phyloP scores from a whole-genome alignment of 2,113 vertebrate species.

The Falcunculus frontatus region DNA sequence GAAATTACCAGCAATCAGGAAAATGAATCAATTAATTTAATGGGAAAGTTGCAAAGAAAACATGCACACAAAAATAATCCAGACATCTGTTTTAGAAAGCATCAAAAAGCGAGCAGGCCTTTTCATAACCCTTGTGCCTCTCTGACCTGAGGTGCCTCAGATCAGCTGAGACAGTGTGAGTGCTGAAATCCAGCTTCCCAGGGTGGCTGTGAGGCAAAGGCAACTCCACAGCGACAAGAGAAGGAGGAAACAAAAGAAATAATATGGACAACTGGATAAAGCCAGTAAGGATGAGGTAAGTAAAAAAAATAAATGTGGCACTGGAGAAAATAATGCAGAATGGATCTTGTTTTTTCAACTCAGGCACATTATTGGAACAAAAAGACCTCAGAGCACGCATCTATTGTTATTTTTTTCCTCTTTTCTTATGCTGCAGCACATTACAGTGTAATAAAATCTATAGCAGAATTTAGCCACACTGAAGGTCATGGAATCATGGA shows the following conservation, averaged over 20 bases:
- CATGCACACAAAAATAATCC: rapidly evolving
- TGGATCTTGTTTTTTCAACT: background rate
- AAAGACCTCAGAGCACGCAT: background rate
- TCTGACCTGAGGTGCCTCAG: background rate
- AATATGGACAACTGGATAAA: background rate
- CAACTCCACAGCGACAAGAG: background rate
- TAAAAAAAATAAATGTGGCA: background rate
- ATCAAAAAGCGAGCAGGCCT: background rate
- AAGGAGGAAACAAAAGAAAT: background rate
- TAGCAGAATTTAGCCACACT: background rate
- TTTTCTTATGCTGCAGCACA: background rate
- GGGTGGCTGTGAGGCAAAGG: background rate
- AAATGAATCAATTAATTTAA: background rate
- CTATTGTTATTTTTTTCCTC: background rate
- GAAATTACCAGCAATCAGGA: background rate
- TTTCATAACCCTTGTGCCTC: background rate
- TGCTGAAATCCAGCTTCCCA: background rate
- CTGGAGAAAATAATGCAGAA: background rate
- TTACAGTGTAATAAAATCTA: background rate
- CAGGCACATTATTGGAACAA: background rate
- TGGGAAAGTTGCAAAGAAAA: background rate
- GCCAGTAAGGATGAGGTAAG: background rate
- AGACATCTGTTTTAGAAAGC: background rate
- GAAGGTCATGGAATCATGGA: background rate
- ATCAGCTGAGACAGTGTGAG: background rate